Evolutionary conservation across 2,797 vertebrate genomes (phyloP).

Genomic region (Pseudotriccus pelzelni): DNA sequence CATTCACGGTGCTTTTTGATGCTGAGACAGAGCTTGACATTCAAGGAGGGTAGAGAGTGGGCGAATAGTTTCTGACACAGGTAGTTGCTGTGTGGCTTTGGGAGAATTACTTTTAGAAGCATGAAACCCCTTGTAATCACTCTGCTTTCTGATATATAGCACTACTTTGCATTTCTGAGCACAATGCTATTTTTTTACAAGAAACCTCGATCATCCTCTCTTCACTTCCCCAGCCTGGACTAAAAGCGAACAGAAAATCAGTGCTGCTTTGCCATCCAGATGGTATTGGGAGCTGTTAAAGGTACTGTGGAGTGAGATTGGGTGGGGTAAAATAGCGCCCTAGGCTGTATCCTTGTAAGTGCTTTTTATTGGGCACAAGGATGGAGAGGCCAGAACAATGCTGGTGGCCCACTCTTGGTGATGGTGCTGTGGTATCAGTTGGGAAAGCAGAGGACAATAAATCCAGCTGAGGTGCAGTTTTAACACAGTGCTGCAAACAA

Average conservation of each 20-base stretch:
- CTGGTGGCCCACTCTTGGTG: not conserved
- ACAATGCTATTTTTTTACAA: not conserved
- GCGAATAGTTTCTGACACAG: not conserved
- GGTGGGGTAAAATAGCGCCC: not conserved
- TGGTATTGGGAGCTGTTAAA: not conserved
- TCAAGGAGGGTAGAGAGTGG: not conserved
- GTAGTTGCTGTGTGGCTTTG: not conserved
- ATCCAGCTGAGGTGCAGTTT: not conserved
- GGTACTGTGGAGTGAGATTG: not conserved
- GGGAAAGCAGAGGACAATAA: not conserved
- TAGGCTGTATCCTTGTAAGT: not conserved
- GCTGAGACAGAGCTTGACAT: not conserved
- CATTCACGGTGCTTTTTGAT: not conserved
- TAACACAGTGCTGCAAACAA: not conserved
- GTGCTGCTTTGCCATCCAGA: not conserved
- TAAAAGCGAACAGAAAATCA: not conserved
- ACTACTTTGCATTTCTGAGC: not conserved
- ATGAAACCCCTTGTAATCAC: not conserved
- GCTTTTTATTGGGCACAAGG: not conserved
- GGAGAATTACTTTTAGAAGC: not conserved
- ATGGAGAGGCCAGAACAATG: not conserved
- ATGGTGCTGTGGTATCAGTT: not conserved
- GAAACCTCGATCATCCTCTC: not conserved
- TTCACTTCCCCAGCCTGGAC: not conserved
- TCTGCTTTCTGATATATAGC: not conserved